Percentiles rank a stretch among this genome's conserved stretches.
Evolutionary conservation across 2,113 vertebrate genomes (phyloP).

Genomic region (Damaliscus lunatus): DNA sequence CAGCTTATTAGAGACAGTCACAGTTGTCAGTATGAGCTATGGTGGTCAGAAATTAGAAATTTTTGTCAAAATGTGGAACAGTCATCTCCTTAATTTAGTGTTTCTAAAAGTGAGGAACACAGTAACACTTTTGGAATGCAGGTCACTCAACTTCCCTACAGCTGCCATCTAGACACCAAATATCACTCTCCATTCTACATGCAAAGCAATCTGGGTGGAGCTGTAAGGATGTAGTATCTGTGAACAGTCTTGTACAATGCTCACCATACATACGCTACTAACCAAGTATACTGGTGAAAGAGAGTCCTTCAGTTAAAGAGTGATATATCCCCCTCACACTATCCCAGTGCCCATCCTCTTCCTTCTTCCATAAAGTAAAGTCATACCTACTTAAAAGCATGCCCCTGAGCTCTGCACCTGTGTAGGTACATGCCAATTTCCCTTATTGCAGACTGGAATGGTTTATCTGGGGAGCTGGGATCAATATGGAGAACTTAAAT

Average conservation of each 20-base stretch:
- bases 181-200: background rate
- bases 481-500: background rate
- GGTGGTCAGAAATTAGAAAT: background rate
- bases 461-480: background rate
- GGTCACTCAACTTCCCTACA: background rate
- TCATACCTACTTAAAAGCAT: too few species aligned
- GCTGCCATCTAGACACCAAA: background rate
- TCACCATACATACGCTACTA: background rate
- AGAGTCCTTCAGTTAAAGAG: background rate
- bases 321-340: background rate
- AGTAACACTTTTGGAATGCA: background rate
- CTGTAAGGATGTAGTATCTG: background rate
- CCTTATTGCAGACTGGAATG: too few species aligned
- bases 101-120: background rate
- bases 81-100: background rate
- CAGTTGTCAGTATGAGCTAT: background rate
- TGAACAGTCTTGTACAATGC: background rate
- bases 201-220: too few species aligned
- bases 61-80: background rate
- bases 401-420: background rate
- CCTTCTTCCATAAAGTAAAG: background rate
- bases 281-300: background rate
- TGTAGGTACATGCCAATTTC: background rate
- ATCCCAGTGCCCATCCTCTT: accelerated
- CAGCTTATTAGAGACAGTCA: background rate